Conservation (phyloP, 2,888 invertebrate genomes). For the Polia nebulosa region DNA sequence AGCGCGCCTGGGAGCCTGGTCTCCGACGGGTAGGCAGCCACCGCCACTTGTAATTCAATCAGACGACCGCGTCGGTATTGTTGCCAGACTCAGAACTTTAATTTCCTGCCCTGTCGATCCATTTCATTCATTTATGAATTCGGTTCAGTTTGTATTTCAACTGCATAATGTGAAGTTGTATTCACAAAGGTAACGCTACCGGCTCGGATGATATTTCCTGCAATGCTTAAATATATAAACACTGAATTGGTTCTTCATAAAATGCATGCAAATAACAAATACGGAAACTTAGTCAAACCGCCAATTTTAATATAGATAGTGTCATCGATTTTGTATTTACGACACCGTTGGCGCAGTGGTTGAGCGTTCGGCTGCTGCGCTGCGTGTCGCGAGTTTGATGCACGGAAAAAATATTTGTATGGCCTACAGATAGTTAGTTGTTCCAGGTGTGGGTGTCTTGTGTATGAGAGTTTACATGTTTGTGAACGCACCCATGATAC, state of each 20-base stretch:
- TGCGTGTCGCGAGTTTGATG: no score
- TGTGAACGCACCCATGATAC: no score
- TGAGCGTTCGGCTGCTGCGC: no score
- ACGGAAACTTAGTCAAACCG: no score
- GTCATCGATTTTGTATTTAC: no score
- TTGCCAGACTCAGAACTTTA: conserved; percentile 62
- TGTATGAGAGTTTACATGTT: no score
- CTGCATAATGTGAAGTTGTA: background rate
- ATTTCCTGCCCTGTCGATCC: conserved; percentile 68
- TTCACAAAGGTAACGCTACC: background rate
- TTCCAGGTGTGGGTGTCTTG: no score
- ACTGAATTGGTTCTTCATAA: background rate
- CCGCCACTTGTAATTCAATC: conserved; percentile 56
- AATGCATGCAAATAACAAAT: no score
- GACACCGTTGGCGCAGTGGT: no score
- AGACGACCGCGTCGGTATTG: conserved; percentile 47
- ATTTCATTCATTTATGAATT: conserved; percentile 26
- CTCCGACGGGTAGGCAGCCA: conserved; percentile 14
- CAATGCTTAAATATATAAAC: conserved; percentile 3
- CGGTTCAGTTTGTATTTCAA: conserved; percentile 1
- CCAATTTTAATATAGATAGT: no score
- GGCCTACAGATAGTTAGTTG: no score
- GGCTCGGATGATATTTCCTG: background rate
- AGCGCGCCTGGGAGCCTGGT: conserved; percentile 5
- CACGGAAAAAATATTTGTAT: no score